Conservation (phyloP, 2,888 invertebrate species). For the Drosophila yooni region DNA sequence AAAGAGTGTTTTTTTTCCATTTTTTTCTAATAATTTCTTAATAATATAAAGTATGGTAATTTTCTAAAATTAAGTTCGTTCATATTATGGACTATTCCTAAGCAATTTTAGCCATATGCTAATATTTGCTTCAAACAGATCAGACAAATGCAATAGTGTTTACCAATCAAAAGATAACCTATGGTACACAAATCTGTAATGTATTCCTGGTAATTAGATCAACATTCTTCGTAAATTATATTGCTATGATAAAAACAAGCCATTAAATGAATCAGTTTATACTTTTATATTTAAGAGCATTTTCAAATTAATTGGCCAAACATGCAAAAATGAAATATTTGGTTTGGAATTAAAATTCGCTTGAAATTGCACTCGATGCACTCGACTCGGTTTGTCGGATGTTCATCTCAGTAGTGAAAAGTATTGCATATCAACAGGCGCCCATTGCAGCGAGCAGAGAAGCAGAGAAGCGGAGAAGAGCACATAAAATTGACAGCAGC, state of each 20-base stretch:
- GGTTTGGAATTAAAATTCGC: too few species aligned
- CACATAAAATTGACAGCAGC: conserved; percentile 8
- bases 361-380: background rate
- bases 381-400: background rate
- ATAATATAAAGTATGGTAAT: background rate
- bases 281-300: too few species aligned
- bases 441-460: background rate
- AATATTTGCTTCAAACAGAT: background rate
- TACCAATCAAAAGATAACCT: background rate
- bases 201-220: background rate
- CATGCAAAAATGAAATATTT: background rate
- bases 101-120: background rate
- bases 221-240: background rate
- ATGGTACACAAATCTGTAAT: background rate
- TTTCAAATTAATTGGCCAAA: background rate
- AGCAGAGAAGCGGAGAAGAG: background rate
- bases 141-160: background rate
- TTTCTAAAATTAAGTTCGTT: background rate
- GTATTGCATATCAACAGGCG: conserved; percentile 38
- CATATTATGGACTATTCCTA: background rate
- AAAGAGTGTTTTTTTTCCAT: background rate
- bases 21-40: background rate
- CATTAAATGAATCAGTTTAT: too few species aligned
- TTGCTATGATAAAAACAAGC: background rate
- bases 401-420: conserved; percentile 10